A percentile compares a stretch with the other conserved stretches of the same genome.
phyloP scores from a whole-genome alignment of 2,113 vertebrate species.

The Neogobius melanostomus region DNA sequence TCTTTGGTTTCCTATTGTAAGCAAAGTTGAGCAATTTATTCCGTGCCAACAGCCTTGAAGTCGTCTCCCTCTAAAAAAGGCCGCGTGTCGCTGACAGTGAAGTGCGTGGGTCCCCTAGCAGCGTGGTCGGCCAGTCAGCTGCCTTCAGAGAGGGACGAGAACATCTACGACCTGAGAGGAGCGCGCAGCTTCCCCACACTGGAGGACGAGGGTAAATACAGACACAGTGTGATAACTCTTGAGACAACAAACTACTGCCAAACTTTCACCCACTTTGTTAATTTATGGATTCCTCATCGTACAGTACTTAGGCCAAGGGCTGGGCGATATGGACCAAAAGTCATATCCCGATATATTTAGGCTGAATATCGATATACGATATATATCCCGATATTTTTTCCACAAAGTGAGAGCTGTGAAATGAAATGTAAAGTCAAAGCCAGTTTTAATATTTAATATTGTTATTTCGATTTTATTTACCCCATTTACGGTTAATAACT shows the following conservation, averaged over 20 bases:
- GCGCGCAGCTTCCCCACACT: constrained; percentile 93
- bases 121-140: constrained; percentile 95
- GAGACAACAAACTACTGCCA: not conserved
- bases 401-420: too few relatives aligned
- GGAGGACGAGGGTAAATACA: constrained; percentile 87
- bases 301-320: too few relatives aligned
- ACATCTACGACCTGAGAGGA: constrained; percentile 88
- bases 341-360: too few relatives aligned
- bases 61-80: constrained; percentile 97
- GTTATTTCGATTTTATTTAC: too few relatives aligned
- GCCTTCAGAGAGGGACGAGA: constrained; percentile 86
- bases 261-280: too few relatives aligned
- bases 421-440: too few relatives aligned
- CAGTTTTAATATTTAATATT: too few relatives aligned
- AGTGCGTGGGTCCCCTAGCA: constrained; percentile 82
- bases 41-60: constrained; percentile 84
- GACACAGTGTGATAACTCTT: not conserved
- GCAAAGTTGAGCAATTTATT: not conserved
- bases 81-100: constrained; percentile 84
- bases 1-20: not conserved
- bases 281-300: too few relatives aligned
- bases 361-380: too few relatives aligned
- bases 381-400: too few relatives aligned
- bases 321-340: too few relatives aligned
- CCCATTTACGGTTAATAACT: too few relatives aligned